Conservation (phyloP, 2,888 invertebrate species). For the Xanthorhoe spadicearia region DNA sequence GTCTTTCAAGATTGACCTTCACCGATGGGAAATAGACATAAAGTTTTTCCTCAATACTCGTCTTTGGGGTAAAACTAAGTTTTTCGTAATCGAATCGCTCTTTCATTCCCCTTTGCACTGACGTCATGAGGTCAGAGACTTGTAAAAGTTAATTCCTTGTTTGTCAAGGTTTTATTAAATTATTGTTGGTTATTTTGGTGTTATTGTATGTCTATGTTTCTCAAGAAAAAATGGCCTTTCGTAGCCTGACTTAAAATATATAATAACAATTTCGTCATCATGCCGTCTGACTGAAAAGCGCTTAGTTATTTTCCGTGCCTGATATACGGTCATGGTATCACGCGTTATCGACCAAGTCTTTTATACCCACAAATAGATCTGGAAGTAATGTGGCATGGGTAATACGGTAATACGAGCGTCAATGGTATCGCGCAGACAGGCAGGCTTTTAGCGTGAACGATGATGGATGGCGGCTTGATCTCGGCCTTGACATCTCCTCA, state of each 20-base stretch:
- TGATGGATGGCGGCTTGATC: slow-evolving; percentile 5
- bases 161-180: neutral
- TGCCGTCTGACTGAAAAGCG: too few species aligned
- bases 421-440: slow-evolving; percentile 1
- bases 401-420: slow-evolving; percentile 1
- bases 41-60: neutral
- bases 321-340: too few species aligned
- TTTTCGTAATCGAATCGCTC: neutral
- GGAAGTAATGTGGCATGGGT: neutral
- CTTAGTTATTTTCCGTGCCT: too few species aligned
- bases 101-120: neutral
- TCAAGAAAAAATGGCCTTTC: neutral
- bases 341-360: too few species aligned
- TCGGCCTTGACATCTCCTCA: neutral
- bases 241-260: too few species aligned
- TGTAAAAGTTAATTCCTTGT: neutral
- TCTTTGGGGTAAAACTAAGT: slow-evolving; percentile 1
- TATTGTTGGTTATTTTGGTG: neutral
- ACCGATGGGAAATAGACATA: neutral
- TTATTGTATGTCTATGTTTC: neutral
- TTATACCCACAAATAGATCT: neutral
- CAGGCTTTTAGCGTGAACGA: slow-evolving; percentile 2
- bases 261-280: too few species aligned
- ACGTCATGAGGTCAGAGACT: slow-evolving; percentile 1
- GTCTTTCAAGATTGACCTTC: neutral